phyloP scores from a whole-genome alignment of 92 coral and sea anemone genomes.

The Porites rus region DNA sequence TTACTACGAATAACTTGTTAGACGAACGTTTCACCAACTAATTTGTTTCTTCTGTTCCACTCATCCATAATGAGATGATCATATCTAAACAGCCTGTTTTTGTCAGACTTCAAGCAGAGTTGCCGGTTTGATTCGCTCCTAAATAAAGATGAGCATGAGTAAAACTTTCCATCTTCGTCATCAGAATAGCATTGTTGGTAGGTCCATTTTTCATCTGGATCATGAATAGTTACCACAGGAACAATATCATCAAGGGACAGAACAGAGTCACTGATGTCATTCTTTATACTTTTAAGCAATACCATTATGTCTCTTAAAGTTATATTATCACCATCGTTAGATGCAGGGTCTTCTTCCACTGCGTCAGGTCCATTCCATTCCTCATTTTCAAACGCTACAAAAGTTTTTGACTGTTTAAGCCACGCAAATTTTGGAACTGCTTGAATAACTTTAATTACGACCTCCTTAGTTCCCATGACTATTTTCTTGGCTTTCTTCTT shows the following conservation, averaged over 20 bases:
- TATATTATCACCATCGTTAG: constrained; percentile 4
- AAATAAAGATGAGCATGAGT: constrained; percentile 47
- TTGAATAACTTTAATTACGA: not conserved
- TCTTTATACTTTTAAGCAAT: constrained; percentile 20
- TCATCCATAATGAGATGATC: constrained; percentile 7
- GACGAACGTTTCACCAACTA: constrained; percentile 21
- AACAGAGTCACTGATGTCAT: constrained; percentile 29
- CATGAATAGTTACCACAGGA: constrained; percentile 37
- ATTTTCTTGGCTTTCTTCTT: constrained; percentile 13
- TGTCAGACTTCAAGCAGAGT: not conserved
- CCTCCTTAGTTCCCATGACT: constrained; percentile 3
- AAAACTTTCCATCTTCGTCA: not conserved
- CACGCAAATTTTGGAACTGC: not conserved
- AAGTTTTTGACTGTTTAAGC: not conserved
- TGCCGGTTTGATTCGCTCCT: constrained; percentile 19
- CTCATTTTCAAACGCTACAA: constrained; percentile 9
- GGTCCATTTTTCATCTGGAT: constrained; percentile 21
- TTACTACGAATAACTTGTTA: not conserved
- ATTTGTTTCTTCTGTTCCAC: constrained; percentile 10
- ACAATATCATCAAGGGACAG: constrained; percentile 37
- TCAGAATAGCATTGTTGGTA: not conserved
- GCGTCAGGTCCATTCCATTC: not conserved
- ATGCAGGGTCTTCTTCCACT: not conserved
- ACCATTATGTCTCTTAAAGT: constrained; percentile 21
- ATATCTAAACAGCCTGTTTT: not conserved